A percentile compares a stretch with the other conserved stretches of the same genome.
Evolutionary conservation across 2,113 vertebrate genomes (phyloP).

Genomic region (Tragelaphus buxtoni): DNA sequence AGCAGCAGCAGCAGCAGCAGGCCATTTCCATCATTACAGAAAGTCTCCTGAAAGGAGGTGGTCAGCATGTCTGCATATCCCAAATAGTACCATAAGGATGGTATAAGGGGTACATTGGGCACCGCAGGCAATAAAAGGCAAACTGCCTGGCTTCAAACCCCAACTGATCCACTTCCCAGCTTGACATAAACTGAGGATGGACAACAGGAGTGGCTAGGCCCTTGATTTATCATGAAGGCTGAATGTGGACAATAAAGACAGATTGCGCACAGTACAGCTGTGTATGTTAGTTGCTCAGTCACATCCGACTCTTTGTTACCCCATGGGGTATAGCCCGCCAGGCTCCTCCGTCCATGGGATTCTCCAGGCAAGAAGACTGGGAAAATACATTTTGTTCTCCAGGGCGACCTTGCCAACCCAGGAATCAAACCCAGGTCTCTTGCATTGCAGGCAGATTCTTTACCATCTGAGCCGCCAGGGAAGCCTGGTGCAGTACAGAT

Average conservation of each 20-base stretch:
- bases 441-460: not conserved
- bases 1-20: no score
- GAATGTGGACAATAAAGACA: not conserved
- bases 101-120: not conserved
- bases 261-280: not conserved
- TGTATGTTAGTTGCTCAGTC: not conserved
- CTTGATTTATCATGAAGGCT: not conserved
- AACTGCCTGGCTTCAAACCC: not conserved
- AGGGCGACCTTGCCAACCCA: not conserved
- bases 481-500: not conserved
- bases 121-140: not conserved
- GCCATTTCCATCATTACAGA: not conserved
- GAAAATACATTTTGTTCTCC: not conserved
- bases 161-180: not conserved
- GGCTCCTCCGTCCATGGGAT: not conserved
- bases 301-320: not conserved
- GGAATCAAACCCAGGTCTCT: not conserved
- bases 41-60: not conserved
- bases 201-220: not conserved
- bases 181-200: not conserved
- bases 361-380: not conserved
- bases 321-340: rapidly evolving
- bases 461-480: not conserved
- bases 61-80: not conserved
- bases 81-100: not conserved